phyloP scores from a whole-genome alignment of 2,113 vertebrate genomes.

The Isichthys henryi region DNA sequence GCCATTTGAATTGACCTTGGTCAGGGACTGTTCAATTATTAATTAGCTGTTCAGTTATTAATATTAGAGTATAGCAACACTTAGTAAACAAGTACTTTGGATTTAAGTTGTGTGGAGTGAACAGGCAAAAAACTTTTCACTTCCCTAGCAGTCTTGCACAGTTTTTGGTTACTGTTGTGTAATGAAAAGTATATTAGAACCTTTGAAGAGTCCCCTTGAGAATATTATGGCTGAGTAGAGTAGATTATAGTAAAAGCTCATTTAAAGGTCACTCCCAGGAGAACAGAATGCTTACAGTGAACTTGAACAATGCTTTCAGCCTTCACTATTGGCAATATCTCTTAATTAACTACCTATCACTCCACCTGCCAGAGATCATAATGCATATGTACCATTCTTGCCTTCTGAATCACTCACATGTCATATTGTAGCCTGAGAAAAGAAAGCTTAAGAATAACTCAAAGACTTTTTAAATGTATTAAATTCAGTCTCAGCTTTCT shows the following conservation, averaged over 20 bases:
- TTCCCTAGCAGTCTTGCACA: neutral
- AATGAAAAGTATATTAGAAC: neutral
- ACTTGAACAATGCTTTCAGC: neutral
- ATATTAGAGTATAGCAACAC: neutral
- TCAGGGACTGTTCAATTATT: no score
- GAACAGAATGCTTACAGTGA: slow-evolving; percentile 1
- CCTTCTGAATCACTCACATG: neutral
- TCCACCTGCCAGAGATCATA: slow-evolving; percentile 4
- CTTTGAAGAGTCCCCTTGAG: neutral
- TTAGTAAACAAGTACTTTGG: neutral
- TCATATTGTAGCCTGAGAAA: neutral
- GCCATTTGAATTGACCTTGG: neutral
- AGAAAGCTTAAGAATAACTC: neutral
- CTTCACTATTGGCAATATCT: slow-evolving; percentile 1
- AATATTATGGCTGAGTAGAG: neutral
- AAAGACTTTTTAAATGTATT: neutral
- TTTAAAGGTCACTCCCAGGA: slow-evolving; percentile 4
- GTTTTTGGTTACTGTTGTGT: neutral
- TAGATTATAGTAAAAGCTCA: neutral
- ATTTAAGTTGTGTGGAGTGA: neutral
- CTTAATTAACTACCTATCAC: slow-evolving; percentile 5
- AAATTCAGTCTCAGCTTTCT: neutral
- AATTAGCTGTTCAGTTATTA: neutral
- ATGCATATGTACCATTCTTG: neutral
- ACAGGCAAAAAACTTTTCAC: neutral